These are phyloP conservation scores for Muscina levida DNA, from an alignment of 2,888 invertebrate species.

Conservation along the genomic window DNA sequence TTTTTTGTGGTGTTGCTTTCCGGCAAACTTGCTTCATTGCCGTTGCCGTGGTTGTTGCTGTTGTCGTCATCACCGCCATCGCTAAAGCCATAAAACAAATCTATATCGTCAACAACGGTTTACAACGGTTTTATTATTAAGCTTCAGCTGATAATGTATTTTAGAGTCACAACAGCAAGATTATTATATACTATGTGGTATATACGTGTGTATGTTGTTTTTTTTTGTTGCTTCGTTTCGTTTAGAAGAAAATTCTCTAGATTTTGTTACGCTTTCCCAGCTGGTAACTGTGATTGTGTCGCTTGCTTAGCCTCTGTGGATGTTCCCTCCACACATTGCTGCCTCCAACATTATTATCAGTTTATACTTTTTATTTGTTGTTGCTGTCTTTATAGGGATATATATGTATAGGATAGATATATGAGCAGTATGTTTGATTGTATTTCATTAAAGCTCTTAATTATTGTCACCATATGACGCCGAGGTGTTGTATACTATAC, in stretches of 20 bases:
- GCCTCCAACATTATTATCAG: not conserved
- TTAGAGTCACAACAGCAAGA: conserved; percentile 6
- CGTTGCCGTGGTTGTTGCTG: not conserved
- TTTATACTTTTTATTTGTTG: not conserved
- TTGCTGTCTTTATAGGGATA: not conserved
- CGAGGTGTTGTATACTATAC: conserved; percentile 5
- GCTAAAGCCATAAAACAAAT: conserved; percentile 44
- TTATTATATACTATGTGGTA: conserved; percentile 20
- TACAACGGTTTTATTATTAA: conserved; percentile 58
- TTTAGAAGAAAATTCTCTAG: conserved; percentile 49
- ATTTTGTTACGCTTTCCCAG: conserved; percentile 64
- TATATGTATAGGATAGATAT: not conserved
- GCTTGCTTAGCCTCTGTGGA: not conserved
- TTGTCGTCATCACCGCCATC: not conserved
- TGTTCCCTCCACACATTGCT: not conserved
- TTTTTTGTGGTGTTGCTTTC: not conserved
- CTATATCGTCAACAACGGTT: conserved; percentile 20
- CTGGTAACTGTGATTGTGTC: conserved; percentile 31
- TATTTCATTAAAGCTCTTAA: conserved; percentile 31
- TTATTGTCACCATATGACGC: conserved; percentile 34
- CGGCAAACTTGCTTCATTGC: too few relatives aligned
- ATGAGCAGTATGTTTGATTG: not conserved
- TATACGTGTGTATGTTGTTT: conserved; percentile 6
- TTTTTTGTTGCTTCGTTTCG: not conserved
- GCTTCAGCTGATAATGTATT: conserved; percentile 18